phyloP scores from a whole-genome alignment of 2,113 vertebrate genomes.

The Plecotus auritus region DNA sequence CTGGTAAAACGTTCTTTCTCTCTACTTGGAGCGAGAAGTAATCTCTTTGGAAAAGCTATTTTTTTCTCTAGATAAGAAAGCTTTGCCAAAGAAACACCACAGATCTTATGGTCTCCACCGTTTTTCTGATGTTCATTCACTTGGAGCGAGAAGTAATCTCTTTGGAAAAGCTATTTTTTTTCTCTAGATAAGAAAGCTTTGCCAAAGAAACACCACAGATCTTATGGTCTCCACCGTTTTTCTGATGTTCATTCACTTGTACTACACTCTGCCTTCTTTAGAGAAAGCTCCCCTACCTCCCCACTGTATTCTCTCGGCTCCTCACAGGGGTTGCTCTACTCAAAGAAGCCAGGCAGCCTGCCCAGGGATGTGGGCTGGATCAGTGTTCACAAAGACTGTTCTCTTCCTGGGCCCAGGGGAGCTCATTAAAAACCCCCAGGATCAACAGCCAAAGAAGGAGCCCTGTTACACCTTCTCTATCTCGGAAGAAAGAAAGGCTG shows the following conservation, averaged over 20 bases:
- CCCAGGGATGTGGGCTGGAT: background rate
- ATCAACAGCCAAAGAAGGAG: constrained; percentile 75
- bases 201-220: background rate
- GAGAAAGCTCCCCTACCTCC: background rate
- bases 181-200: background rate
- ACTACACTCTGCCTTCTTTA: background rate
- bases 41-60: background rate
- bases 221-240: background rate
- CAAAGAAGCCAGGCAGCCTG: background rate
- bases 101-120: background rate
- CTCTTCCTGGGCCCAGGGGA: constrained; percentile 30
- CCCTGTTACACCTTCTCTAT: constrained; percentile 57
- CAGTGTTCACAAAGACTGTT: constrained; percentile 72
- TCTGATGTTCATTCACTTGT: background rate
- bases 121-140: background rate
- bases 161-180: background rate
- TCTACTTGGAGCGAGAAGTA: background rate
- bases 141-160: background rate
- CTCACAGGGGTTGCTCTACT: background rate
- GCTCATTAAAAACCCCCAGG: constrained; percentile 63
- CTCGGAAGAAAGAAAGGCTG: background rate
- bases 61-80: background rate
- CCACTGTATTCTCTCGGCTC: background rate
- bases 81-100: background rate
- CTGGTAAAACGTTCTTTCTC: background rate